Evolutionary conservation across 2,113 vertebrate species (phyloP).

Genomic region (Conger conger): DNA sequence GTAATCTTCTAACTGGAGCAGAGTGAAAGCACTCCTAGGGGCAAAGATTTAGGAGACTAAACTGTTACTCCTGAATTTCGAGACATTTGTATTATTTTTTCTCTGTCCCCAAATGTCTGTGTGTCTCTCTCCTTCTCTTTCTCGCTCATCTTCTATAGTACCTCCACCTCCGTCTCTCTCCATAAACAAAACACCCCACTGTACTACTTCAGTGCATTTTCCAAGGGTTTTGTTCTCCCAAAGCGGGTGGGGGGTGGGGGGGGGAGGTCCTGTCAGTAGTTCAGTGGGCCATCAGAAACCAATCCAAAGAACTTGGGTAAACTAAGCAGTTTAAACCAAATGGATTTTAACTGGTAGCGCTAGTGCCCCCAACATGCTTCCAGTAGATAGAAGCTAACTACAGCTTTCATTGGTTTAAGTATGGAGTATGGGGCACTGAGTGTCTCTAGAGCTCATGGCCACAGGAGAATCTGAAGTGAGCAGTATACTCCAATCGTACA

Average conservation of each 20-base stretch:
- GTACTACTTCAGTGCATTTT: not conserved
- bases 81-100: slow-evolving; percentile 2
- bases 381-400: not conserved
- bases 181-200: not conserved
- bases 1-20: slow-evolving; percentile 66
- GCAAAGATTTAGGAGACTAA: slow-evolving; percentile 42
- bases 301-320: not conserved
- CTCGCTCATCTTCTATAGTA: not conserved
- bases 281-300: not conserved
- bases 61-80: slow-evolving; percentile 18
- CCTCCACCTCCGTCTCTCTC: not conserved
- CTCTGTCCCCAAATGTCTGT: not conserved
- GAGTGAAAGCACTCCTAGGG: slow-evolving; percentile 44
- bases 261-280: not conserved
- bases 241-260: not conserved
- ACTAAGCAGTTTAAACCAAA: not conserved
- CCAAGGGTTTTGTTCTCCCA: too few species aligned
- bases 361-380: not conserved
- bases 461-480: too few species aligned
- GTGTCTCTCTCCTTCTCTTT: not conserved
- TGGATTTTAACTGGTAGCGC: not conserved
- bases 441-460: too few species aligned
- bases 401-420: not conserved
- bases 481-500: too few species aligned
- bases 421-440: too few species aligned